Conservation (phyloP, 2,888 invertebrate species). For the Clusia tigrina region DNA sequence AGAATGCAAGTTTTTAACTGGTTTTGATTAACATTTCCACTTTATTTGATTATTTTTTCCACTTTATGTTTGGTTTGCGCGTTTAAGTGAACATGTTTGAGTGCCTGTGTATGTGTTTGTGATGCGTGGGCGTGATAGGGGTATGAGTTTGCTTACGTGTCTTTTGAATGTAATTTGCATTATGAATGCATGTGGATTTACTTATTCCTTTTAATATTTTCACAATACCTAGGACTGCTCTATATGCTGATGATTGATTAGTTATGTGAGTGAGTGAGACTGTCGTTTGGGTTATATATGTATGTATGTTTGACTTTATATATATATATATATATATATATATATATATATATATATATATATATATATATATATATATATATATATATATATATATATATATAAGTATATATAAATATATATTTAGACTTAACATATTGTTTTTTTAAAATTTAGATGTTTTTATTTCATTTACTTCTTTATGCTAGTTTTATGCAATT, state of each 20-base stretch:
- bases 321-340: too few species aligned
- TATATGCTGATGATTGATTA: too few species aligned
- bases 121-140: background rate
- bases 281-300: slow-evolving; percentile 28
- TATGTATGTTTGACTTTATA: slow-evolving; percentile 19
- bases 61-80: slow-evolving; percentile 3
- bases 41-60: slow-evolving; percentile 32
- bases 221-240: slow-evolving; percentile 22
- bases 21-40: slow-evolving; percentile 32
- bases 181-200: slow-evolving; percentile 29
- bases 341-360: too few species aligned
- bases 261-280: slow-evolving; percentile 14
- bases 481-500: slow-evolving; percentile 1
- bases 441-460: slow-evolving; percentile 6
- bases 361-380: too few species aligned
- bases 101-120: background rate
- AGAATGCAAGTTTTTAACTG: background rate
- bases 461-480: slow-evolving; percentile 14
- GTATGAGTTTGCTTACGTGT: background rate
- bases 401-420: slow-evolving; percentile 15
- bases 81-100: background rate
- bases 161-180: background rate
- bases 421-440: slow-evolving; percentile 9
- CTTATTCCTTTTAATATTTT: slow-evolving; percentile 29
- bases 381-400: slow-evolving; percentile 19